Evolutionary conservation across 1,140 invertebrate genomes (phyloP).

Genomic region (Cephus cinctus): DNA sequence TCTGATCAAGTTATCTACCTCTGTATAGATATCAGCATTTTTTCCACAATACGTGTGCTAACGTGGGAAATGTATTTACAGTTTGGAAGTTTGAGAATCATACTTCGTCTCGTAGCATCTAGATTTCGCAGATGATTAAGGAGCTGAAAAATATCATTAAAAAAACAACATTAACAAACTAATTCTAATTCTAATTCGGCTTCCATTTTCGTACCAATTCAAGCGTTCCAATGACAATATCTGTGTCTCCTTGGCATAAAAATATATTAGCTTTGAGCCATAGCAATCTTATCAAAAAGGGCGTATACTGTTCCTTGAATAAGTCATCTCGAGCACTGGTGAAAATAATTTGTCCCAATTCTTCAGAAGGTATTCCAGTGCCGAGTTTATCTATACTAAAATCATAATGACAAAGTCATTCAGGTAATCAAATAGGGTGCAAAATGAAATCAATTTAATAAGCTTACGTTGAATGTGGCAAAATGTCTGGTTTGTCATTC

Average conservation of each 20-base stretch:
- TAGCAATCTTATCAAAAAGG: conserved; percentile 52
- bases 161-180: background rate
- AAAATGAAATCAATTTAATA: no score
- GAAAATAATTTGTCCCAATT: conserved; percentile 49
- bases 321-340: conserved; percentile 49
- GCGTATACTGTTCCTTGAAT: conserved; percentile 44
- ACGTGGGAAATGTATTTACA: conserved; percentile 56
- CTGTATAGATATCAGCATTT: conserved; percentile 55
- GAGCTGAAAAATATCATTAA: conserved; percentile 34
- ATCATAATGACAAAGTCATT: conserved; percentile 1
- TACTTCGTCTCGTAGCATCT: conserved; percentile 34
- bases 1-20: conserved; percentile 39
- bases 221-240: conserved; percentile 53
- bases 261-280: conserved; percentile 59
- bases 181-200: background rate
- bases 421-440: conserved; percentile 1
- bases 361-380: conserved; percentile 47
- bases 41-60: conserved; percentile 45
- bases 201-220: conserved; percentile 39
- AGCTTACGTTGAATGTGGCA: conserved; percentile 39
- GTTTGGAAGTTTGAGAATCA: conserved; percentile 53
- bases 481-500: conserved; percentile 52
- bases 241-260: conserved; percentile 53
- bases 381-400: conserved; percentile 36
- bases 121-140: conserved; percentile 43